These are phyloP conservation scores for Lordiphosa stackelbergi DNA, from an alignment of 1,140 invertebrate genomes.

Conservation along the genomic window DNA sequence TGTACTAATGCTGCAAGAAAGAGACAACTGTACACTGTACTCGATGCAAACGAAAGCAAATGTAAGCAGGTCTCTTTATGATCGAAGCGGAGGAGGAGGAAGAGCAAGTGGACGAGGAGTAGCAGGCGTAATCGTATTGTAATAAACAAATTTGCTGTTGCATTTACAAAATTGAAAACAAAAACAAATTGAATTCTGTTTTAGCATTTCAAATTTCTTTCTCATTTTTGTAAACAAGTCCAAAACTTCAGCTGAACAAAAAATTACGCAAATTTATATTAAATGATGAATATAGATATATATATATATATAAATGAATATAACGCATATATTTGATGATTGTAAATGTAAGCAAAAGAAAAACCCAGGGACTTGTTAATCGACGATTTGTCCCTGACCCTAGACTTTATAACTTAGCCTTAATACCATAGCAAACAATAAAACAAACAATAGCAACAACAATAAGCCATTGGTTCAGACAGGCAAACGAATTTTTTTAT, in stretches of 20 bases:
- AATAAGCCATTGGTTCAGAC: too few relatives aligned
- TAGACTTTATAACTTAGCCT: slow-evolving; percentile 51
- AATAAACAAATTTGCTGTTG: slow-evolving; percentile 6
- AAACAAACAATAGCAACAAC: too few relatives aligned
- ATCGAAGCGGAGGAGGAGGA: neutral
- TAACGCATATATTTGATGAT: slow-evolving; percentile 45
- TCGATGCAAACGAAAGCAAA: slow-evolving; percentile 11
- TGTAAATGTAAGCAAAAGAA: slow-evolving; percentile 45
- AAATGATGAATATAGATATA: slow-evolving; percentile 31
- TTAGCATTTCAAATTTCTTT: neutral
- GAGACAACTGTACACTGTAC: slow-evolving; percentile 25
- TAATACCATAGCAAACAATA: slow-evolving; percentile 16
- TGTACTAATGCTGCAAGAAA: slow-evolving; percentile 52
- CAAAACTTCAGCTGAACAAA: slow-evolving; percentile 37
- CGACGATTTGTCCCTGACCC: slow-evolving; percentile 55
- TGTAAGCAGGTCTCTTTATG: slow-evolving; percentile 5
- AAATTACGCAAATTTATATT: slow-evolving; percentile 39
- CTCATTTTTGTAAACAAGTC: too few relatives aligned
- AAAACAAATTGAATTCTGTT: slow-evolving; percentile 1
- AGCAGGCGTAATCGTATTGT: slow-evolving; percentile 1
- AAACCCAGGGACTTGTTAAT: slow-evolving; percentile 58
- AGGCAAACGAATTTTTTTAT: too few relatives aligned
- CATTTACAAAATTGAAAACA: slow-evolving; percentile 2
- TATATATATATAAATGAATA: slow-evolving; percentile 15
- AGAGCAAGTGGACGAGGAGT: neutral